Conservation (phyloP, 1,140 invertebrate genomes). For the Vanessa tameamea region DNA sequence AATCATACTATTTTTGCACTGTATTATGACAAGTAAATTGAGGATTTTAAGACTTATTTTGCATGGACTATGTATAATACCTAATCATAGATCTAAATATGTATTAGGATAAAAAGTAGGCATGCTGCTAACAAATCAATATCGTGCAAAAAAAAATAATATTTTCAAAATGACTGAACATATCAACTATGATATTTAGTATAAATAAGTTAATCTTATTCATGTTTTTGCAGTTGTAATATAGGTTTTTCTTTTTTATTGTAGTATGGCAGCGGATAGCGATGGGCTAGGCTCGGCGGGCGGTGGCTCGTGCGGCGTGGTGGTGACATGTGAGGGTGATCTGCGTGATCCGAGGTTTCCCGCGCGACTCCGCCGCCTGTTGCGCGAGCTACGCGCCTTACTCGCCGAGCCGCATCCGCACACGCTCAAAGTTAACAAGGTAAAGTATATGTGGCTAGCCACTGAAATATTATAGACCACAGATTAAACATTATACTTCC, state of each 20-base stretch:
- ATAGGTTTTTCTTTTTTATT: background rate
- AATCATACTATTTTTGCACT: too few relatives aligned
- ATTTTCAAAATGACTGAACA: too few relatives aligned
- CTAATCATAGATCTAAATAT: too few relatives aligned
- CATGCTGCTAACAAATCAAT: too few relatives aligned
- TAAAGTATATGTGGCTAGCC: slow-evolving; percentile 26
- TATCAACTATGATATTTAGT: too few relatives aligned
- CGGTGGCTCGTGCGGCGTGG: slow-evolving; percentile 73
- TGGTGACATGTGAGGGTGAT: slow-evolving; percentile 80
- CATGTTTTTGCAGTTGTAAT: background rate
- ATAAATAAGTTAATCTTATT: too few relatives aligned
- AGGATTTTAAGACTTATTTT: too few relatives aligned
- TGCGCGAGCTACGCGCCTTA: slow-evolving; percentile 69
- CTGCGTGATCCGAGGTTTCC: slow-evolving; percentile 76
- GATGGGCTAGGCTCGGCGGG: slow-evolving; percentile 71
- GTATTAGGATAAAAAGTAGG: too few relatives aligned
- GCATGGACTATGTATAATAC: too few relatives aligned
- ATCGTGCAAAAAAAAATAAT: too few relatives aligned
- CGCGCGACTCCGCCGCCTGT: slow-evolving; percentile 73
- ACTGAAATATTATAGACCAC: slow-evolving; percentile 7
- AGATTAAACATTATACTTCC: background rate
- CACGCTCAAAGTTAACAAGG: slow-evolving; percentile 79
- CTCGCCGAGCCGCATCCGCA: slow-evolving; percentile 73
- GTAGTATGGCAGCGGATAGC: slow-evolving; percentile 78
- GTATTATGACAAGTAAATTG: too few relatives aligned